Evolutionary conservation across 1,140 invertebrate genomes (phyloP).

Genomic region (Eueides isabella): DNA sequence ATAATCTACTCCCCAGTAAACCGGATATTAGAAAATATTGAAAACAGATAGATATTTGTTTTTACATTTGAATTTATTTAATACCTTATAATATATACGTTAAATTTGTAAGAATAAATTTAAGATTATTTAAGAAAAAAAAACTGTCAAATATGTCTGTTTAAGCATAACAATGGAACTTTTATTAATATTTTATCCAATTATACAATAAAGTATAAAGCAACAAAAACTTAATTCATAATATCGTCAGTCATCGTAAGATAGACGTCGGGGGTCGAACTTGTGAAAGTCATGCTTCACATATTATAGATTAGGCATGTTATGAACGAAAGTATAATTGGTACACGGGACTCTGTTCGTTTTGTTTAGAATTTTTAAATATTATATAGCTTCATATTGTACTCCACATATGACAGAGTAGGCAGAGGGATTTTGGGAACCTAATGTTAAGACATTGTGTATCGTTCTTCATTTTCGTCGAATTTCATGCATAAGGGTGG

Average conservation of each 20-base stretch:
- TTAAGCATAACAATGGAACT: conserved; percentile 38
- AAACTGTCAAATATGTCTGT: conserved; percentile 46
- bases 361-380: not conserved
- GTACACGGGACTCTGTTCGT: not conserved
- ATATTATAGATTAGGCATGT: conserved; percentile 9
- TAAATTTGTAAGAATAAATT: not conserved
- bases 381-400: not conserved
- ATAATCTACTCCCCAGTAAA: too few relatives aligned
- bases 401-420: too few relatives aligned
- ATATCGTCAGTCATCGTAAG: conserved; percentile 65
- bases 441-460: too few relatives aligned
- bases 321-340: not conserved
- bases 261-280: conserved; percentile 44
- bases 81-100: too few relatives aligned
- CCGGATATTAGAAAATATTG: too few relatives aligned
- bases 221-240: conserved; percentile 59
- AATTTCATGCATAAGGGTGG: too few relatives aligned
- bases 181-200: conserved; percentile 63
- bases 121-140: not conserved
- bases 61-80: too few relatives aligned
- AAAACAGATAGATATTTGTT: too few relatives aligned
- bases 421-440: too few relatives aligned
- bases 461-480: too few relatives aligned
- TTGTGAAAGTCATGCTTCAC: conserved; percentile 49
- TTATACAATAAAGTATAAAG: conserved; percentile 50